Evolutionary conservation across 23 tunicate species (phyloP).

Genomic region (Halocynthia roretzi): DNA sequence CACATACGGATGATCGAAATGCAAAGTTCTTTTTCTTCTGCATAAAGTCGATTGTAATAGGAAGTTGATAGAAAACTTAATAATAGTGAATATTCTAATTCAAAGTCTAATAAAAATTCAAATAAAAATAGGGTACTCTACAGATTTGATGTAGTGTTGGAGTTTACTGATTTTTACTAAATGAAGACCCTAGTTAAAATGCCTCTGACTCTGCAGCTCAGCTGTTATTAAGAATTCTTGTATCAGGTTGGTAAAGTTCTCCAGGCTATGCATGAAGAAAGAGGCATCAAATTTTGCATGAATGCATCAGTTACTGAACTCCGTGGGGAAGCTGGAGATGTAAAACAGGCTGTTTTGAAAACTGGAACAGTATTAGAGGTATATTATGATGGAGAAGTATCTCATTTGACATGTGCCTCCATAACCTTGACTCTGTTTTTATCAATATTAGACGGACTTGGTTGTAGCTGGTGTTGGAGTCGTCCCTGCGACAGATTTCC

Average conservation of each 20-base stretch:
- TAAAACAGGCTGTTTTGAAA: conserved; percentile 44
- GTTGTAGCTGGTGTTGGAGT: conserved; percentile 94
- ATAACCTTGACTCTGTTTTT: not conserved
- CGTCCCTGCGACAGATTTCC: conserved; percentile 66
- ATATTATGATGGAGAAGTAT: not conserved
- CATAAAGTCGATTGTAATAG: not conserved
- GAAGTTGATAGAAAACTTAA: no score
- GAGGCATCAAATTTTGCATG: conserved; percentile 73
- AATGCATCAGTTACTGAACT: conserved; percentile 53
- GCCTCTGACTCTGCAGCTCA: no score
- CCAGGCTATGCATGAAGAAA: conserved; percentile 56
- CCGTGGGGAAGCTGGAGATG: conserved; percentile 49
- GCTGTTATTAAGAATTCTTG: not conserved
- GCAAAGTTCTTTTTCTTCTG: not conserved
- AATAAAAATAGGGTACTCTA: no score
- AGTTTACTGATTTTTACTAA: no score
- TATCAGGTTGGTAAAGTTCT: conserved; percentile 71
- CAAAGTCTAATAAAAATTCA: no score
- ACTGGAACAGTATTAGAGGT: conserved; percentile 53
- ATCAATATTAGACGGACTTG: conserved; percentile 49
- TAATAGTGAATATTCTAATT: no score
- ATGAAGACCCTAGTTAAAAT: no score
- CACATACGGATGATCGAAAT: no score
- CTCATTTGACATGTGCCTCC: not conserved
- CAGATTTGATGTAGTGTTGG: no score